A percentile compares a stretch with the other conserved stretches of the same genome.
Conservation (phyloP, 2,888 invertebrate species). For the Lypha dubia region DNA sequence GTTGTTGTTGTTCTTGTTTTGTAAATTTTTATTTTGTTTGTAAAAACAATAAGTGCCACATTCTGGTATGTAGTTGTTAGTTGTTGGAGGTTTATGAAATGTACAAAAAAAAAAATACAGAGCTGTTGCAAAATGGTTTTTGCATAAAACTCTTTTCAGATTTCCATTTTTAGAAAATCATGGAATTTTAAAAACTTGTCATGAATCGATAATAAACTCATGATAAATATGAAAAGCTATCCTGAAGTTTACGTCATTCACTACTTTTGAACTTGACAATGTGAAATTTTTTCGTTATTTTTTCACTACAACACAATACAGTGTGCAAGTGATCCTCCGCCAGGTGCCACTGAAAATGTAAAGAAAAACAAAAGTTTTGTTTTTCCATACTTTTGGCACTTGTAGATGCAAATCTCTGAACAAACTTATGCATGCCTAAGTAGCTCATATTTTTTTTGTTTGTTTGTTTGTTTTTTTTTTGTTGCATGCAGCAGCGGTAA, state of each 20-base stretch:
- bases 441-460: constrained; percentile 74
- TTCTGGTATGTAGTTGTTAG: constrained; percentile 18
- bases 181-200: constrained; percentile 21
- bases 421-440: constrained; percentile 75
- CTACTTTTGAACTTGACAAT: constrained; percentile 39
- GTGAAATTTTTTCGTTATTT: constrained; percentile 2
- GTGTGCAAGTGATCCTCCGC: constrained; percentile 29
- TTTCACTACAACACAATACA: constrained; percentile 9
- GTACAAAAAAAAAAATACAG: constrained; percentile 6
- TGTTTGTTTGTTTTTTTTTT: too few species aligned
- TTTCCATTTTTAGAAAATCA: neutral
- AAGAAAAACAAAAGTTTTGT: constrained; percentile 45
- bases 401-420: constrained; percentile 75
- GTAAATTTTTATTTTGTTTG: constrained; percentile 52
- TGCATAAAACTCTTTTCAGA: neutral
- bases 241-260: neutral
- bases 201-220: constrained; percentile 15
- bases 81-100: constrained; percentile 42
- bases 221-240: neutral
- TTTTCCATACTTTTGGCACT: constrained; percentile 66
- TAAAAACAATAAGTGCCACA: constrained; percentile 54
- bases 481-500: constrained; percentile 11
- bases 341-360: constrained; percentile 52
- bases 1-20: constrained; percentile 39
- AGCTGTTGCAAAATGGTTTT: constrained; percentile 33